These are phyloP conservation scores for Megaceryle maxima DNA, from an alignment of 2,113 vertebrate species.

Conservation along the genomic window DNA sequence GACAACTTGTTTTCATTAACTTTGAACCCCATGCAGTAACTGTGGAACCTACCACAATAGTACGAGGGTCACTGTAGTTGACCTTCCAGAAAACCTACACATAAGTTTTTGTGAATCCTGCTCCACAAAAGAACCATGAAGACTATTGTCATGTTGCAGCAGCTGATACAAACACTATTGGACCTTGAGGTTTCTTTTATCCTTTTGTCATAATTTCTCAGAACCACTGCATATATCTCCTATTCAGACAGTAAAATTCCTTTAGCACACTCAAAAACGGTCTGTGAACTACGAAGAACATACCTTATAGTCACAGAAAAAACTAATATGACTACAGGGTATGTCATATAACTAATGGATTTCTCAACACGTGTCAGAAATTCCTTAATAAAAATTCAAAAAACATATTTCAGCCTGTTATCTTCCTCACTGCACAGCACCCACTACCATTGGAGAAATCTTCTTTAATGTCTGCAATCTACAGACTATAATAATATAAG, in stretches of 20 bases:
- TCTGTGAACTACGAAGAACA: not conserved
- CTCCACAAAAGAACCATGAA: not conserved
- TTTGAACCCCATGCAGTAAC: not conserved
- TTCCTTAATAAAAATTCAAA: not conserved
- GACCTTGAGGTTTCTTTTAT: not conserved
- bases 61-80: not conserved
- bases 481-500: not conserved
- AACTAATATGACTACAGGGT: not conserved
- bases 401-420: not conserved
- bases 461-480: not conserved
- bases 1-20: not conserved
- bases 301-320: not conserved
- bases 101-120: not conserved
- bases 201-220: not conserved
- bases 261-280: not conserved
- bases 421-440: not conserved
- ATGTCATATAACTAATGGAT: not conserved
- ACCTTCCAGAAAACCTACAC: not conserved
- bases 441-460: not conserved
- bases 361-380: not conserved
- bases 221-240: not conserved
- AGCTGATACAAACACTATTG: not conserved
- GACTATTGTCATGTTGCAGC: not conserved
- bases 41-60: not conserved
- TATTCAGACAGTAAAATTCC: not conserved